Conservation (phyloP, 2,113 vertebrate species). For the Callipepla squamata region DNA sequence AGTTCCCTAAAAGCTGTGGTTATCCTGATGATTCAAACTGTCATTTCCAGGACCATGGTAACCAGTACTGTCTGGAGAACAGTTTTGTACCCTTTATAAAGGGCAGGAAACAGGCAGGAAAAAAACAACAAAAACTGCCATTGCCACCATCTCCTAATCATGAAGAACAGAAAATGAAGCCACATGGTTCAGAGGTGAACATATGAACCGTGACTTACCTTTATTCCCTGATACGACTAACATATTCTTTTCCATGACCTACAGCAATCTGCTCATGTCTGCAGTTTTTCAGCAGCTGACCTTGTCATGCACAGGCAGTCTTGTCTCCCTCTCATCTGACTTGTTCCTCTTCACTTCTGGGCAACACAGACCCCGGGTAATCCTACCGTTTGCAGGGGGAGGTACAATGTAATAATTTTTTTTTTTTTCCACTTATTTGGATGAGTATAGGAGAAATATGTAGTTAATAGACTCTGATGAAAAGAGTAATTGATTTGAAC, state of each 20-base stretch:
- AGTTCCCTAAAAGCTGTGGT: accelerated
- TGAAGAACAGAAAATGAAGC: background rate
- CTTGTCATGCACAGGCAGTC: background rate
- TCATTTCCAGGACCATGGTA: background rate
- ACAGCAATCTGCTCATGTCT: accelerated
- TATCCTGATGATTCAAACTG: background rate
- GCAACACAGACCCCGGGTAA: background rate
- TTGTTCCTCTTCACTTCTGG: background rate
- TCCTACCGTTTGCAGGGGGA: background rate
- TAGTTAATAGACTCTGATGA: accelerated
- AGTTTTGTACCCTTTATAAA: background rate
- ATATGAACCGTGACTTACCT: background rate
- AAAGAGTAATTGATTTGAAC: background rate
- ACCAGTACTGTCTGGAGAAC: background rate
- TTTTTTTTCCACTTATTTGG: background rate
- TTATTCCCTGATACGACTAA: background rate
- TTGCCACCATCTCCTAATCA: background rate
- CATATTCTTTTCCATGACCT: background rate
- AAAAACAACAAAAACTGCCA: background rate
- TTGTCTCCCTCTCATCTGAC: accelerated
- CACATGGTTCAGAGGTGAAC: background rate
- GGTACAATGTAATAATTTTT: background rate
- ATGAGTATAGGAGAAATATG: background rate
- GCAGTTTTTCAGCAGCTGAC: accelerated
- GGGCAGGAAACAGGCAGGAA: background rate